These are phyloP conservation scores for Lasiurus cinereus DNA, from an alignment of 2,113 vertebrate species.

Conservation along the genomic window DNA sequence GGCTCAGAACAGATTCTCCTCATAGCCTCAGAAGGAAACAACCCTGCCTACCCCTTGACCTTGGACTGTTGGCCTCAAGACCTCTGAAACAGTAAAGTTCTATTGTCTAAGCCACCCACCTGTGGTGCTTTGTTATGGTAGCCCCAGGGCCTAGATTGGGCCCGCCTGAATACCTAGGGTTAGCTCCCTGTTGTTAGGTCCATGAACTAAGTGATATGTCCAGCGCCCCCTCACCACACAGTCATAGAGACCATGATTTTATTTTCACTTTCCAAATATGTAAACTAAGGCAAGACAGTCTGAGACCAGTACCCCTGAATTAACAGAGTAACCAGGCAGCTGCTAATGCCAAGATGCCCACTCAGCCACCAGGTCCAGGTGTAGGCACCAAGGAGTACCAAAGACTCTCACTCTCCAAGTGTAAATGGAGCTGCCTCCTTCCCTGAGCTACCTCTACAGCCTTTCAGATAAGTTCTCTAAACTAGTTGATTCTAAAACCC, in stretches of 20 bases:
- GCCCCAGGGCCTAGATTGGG: too few species aligned
- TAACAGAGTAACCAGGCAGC: too few species aligned
- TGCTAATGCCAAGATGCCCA: neutral
- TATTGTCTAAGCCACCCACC: accelerated
- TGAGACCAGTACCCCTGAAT: accelerated
- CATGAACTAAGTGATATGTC: too few species aligned
- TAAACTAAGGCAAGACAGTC: neutral
- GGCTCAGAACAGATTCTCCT: accelerated
- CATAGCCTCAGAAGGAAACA: neutral
- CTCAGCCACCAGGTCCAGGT: accelerated
- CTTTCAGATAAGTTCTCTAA: neutral
- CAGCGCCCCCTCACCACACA: neutral
- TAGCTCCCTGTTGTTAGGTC: too few species aligned
- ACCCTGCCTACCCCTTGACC: neutral
- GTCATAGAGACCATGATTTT: neutral
- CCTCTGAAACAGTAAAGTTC: accelerated
- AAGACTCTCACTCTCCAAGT: neutral
- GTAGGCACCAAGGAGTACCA: too few species aligned
- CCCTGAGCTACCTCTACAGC: accelerated
- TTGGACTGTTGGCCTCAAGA: accelerated
- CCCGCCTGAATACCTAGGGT: too few species aligned
- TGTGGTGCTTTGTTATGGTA: neutral
- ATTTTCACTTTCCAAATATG: neutral
- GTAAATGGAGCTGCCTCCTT: neutral
- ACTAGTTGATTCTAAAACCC: neutral